These are phyloP conservation scores for Branchellion lobata DNA, from an alignment of 2,888 invertebrate genomes.

Conservation along the genomic window DNA sequence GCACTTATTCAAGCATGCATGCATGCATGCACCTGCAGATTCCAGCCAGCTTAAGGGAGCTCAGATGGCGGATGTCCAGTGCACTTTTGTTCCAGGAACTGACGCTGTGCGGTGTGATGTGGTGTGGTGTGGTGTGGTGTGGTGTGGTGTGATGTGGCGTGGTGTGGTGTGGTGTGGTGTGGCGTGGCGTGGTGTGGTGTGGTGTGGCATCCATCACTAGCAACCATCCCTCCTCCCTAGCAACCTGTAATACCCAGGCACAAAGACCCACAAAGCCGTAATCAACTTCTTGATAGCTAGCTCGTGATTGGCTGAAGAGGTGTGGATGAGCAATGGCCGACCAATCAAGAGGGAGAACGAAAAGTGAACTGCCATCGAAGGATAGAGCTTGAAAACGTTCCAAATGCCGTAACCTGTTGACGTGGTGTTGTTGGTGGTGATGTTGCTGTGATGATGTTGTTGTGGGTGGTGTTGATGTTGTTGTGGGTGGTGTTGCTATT, in stretches of 20 bases:
- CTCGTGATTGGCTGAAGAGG: slow-evolving; percentile 53
- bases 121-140: no score
- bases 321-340: slow-evolving; percentile 57
- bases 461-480: no score
- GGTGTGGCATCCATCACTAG: neutral
- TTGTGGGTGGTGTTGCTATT: no score
- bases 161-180: no score
- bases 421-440: neutral
- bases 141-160: no score
- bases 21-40: neutral
- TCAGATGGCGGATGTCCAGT: neutral
- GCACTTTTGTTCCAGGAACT: neutral
- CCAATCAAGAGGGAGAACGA: slow-evolving; percentile 58
- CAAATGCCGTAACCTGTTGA: slow-evolving; percentile 54
- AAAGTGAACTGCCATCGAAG: slow-evolving; percentile 54
- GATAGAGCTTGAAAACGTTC: slow-evolving; percentile 54
- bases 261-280: slow-evolving; percentile 57
- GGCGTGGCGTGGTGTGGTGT: no score
- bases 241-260: slow-evolving; percentile 55
- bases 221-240: neutral
- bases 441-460: no score
- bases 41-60: neutral
- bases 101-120: no score
- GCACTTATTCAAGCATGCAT: neutral
- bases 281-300: slow-evolving; percentile 54